A percentile compares a stretch with the other conserved stretches of the same genome.
These are phyloP conservation scores for Clostera curtula DNA, from an alignment of 2,888 invertebrate genomes.

Conservation along the genomic window DNA sequence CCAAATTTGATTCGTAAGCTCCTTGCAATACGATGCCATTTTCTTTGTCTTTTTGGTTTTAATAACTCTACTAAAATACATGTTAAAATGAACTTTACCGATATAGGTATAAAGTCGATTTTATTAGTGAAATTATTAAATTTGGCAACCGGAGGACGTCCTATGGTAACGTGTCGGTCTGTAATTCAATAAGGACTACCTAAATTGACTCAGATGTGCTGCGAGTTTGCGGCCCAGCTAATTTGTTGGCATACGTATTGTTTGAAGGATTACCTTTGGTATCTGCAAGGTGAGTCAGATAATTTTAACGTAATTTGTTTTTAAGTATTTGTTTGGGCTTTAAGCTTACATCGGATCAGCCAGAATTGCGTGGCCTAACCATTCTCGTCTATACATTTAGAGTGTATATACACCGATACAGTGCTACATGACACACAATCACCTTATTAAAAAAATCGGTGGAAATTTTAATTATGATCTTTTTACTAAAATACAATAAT, in stretches of 20 bases:
- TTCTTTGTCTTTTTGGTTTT: conserved; percentile 5
- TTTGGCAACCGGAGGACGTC: conserved; percentile 28
- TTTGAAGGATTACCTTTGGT: conserved; percentile 36
- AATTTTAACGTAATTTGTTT: conserved; percentile 20
- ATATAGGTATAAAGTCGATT: conserved; percentile 3
- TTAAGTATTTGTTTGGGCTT: too few relatives aligned
- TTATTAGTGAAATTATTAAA: conserved; percentile 6
- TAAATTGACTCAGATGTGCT: conserved; percentile 67
- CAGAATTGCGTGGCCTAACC: too few relatives aligned
- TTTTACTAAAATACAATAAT: too few relatives aligned
- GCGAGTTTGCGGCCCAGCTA: conserved; percentile 55
- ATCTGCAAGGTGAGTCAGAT: conserved; percentile 12
- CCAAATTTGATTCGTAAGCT: conserved; percentile 7
- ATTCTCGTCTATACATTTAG: too few relatives aligned
- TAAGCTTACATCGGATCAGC: too few relatives aligned
- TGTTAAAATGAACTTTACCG: conserved; percentile 6
- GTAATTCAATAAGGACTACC: conserved; percentile 70
- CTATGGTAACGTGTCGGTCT: conserved; percentile 57
- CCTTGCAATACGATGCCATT: too few relatives aligned
- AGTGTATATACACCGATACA: too few relatives aligned
- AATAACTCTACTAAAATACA: conserved; percentile 7
- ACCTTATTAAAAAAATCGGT: too few relatives aligned
- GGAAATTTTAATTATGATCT: too few relatives aligned
- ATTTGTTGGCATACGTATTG: conserved; percentile 67
- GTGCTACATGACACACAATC: too few relatives aligned